Evolutionary conservation across 2,888 invertebrate genomes (phyloP).

Genomic region (Oegoconia quadripuncta): DNA sequence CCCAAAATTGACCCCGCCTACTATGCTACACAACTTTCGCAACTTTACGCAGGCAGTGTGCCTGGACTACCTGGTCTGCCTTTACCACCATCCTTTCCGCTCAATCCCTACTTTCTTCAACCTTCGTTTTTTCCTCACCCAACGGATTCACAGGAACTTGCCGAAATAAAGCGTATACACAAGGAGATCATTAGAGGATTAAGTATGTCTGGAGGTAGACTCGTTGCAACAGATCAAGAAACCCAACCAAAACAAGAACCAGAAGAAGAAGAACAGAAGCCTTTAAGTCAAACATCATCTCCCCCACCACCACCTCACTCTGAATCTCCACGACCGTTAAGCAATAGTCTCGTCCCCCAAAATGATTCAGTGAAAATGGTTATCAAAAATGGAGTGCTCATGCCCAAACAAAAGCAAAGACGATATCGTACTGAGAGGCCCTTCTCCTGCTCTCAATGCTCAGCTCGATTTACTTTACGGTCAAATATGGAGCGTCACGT

Average conservation of each 20-base stretch:
- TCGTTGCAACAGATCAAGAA: constrained; percentile 65
- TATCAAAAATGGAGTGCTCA: constrained; percentile 92
- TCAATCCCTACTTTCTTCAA: constrained; percentile 83
- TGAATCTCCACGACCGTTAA: constrained; percentile 73
- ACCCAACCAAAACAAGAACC: constrained; percentile 62
- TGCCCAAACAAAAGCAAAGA: constrained; percentile 95
- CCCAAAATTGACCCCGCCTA: constrained; percentile 82
- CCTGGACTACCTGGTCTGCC: constrained; percentile 76
- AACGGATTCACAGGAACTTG: constrained; percentile 78
- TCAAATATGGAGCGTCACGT: constrained; percentile 97
- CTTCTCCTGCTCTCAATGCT: constrained; percentile 94
- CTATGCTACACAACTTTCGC: constrained; percentile 81
- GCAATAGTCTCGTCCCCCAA: constrained; percentile 54
- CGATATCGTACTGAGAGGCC: constrained; percentile 94
- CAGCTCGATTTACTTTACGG: constrained; percentile 92
- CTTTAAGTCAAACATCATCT: constrained; percentile 56
- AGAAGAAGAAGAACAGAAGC: constrained; percentile 76
- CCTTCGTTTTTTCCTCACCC: constrained; percentile 77
- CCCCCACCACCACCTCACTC: constrained; percentile 66
- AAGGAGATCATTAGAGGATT: constrained; percentile 82
- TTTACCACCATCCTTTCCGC: constrained; percentile 80
- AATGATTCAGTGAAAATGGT: constrained; percentile 91
- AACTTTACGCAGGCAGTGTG: constrained; percentile 78
- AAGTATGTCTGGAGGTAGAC: constrained; percentile 85
- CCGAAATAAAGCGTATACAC: constrained; percentile 83